A percentile compares a stretch with the other conserved stretches of the same genome.
Evolutionary conservation across 2,888 invertebrate genomes (phyloP).

Genomic region (Ichneumoninae sp.): DNA sequence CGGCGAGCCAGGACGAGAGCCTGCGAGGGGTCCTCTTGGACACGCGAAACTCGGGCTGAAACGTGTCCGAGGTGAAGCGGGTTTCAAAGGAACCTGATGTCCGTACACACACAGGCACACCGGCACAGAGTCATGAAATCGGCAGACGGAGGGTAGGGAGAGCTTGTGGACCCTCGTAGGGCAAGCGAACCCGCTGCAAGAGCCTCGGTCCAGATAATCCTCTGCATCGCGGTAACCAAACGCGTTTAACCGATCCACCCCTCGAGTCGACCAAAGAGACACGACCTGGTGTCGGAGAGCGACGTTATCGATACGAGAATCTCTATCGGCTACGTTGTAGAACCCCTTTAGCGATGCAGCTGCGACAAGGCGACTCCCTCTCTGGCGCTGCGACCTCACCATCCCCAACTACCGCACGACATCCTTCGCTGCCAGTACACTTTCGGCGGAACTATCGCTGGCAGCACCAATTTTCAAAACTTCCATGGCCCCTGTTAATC

Average conservation of each 20-base stretch:
- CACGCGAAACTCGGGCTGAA: slow-evolving; percentile 42
- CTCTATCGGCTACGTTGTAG: slow-evolving; percentile 38
- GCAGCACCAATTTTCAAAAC: slow-evolving; percentile 11
- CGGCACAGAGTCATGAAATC: background rate
- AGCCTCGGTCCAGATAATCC: slow-evolving; percentile 23
- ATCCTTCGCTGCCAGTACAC: slow-evolving; percentile 12
- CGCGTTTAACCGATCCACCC: slow-evolving; percentile 25
- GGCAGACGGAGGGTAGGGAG: slow-evolving; percentile 17
- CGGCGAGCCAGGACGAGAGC: background rate
- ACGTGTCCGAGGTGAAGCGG: slow-evolving; percentile 42
- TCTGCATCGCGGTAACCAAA: slow-evolving; percentile 44
- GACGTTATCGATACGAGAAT: slow-evolving; percentile 58
- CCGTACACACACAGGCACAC: slow-evolving; percentile 3
- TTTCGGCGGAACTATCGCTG: background rate
- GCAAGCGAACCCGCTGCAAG: slow-evolving; percentile 34
- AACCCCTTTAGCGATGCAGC: slow-evolving; percentile 30
- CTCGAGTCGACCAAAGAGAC: slow-evolving; percentile 51
- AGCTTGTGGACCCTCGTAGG: slow-evolving; percentile 21
- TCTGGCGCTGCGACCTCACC: background rate
- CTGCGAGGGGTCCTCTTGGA: slow-evolving; percentile 30
- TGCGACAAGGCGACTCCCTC: background rate
- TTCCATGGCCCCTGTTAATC: background rate
- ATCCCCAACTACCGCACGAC: background rate
- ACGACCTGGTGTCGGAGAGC: slow-evolving; percentile 24
- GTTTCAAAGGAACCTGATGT: slow-evolving; percentile 56